A percentile compares a stretch with the other conserved stretches of the same genome.
Evolutionary conservation across 2,113 vertebrate genomes (phyloP).

Genomic region (Pluvianellus socialis): DNA sequence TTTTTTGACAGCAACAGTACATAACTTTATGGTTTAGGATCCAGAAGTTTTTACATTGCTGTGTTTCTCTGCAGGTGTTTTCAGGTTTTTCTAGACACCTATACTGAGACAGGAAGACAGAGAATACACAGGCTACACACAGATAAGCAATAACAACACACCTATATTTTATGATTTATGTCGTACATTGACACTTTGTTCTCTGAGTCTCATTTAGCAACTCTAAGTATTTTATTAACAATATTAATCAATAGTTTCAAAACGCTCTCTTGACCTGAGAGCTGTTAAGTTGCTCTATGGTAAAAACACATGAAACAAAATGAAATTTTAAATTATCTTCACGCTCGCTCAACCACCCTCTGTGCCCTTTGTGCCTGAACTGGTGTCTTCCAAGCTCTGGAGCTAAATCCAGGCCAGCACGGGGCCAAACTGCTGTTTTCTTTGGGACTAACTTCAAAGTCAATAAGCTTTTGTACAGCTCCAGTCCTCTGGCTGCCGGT

Average conservation of each 20-base stretch:
- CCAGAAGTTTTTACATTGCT: conserved; percentile 15
- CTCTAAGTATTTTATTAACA: conserved; percentile 51
- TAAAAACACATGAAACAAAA: conserved; percentile 58
- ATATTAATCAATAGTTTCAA: conserved; percentile 63
- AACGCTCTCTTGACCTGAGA: conserved; percentile 23
- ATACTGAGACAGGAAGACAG: background rate
- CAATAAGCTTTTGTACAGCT: background rate
- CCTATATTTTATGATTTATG: background rate
- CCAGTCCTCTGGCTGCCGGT: fast-evolving
- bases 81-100: background rate
- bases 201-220: background rate
- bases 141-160: background rate
- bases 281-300: conserved; percentile 23
- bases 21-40: background rate
- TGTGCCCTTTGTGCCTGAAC: conserved; percentile 50
- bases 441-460: background rate
- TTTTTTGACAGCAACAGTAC: conserved; percentile 12
- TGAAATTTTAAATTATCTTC: conserved; percentile 64
- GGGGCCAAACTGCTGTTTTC: background rate
- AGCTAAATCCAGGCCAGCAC: background rate
- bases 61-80: background rate
- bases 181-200: background rate
- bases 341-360: background rate
- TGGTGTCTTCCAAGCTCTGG: background rate
- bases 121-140: background rate